These are phyloP conservation scores for Plagodis dolabraria DNA, from an alignment of 2,888 invertebrate species.

Conservation along the genomic window DNA sequence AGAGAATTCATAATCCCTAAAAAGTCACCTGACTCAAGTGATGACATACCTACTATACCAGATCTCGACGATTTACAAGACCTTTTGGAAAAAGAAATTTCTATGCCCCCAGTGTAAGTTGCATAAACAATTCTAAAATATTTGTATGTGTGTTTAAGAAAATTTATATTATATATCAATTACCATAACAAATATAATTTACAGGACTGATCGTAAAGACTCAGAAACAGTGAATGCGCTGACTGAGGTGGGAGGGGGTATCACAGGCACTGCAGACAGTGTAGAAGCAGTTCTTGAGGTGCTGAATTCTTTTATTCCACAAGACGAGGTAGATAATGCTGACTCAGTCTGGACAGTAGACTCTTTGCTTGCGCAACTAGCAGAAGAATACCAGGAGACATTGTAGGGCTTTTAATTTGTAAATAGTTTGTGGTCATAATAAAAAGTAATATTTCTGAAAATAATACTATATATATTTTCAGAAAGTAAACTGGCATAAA, in stretches of 20 bases:
- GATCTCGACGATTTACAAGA: conserved; percentile 79
- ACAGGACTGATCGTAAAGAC: conserved; percentile 63
- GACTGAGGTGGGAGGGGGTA: conserved; percentile 69
- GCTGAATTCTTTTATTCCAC: conserved; percentile 66
- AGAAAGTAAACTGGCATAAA: no score
- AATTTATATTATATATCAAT: no score
- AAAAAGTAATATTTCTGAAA: no score
- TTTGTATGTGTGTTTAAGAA: no score
- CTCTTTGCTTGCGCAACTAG: conserved; percentile 67
- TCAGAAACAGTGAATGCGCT: conserved; percentile 70
- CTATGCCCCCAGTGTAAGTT: conserved; percentile 68
- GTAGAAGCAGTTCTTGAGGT: conserved; percentile 70
- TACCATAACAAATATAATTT: not conserved
- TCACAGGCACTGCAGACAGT: conserved; percentile 64
- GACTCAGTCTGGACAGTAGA: conserved; percentile 79
- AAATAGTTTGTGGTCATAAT: no score
- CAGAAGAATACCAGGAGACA: conserved; percentile 57
- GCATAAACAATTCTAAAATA: no score
- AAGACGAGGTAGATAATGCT: conserved; percentile 64
- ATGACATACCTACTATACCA: conserved; percentile 81
- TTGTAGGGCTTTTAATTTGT: conserved; percentile 6
- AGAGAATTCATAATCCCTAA: conserved; percentile 77
- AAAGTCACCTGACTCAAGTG: conserved; percentile 71
- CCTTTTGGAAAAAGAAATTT: conserved; percentile 74
- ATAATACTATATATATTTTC: no score